phyloP scores from a whole-genome alignment of 1,140 invertebrate genomes.

The Drosophila mayri region DNA sequence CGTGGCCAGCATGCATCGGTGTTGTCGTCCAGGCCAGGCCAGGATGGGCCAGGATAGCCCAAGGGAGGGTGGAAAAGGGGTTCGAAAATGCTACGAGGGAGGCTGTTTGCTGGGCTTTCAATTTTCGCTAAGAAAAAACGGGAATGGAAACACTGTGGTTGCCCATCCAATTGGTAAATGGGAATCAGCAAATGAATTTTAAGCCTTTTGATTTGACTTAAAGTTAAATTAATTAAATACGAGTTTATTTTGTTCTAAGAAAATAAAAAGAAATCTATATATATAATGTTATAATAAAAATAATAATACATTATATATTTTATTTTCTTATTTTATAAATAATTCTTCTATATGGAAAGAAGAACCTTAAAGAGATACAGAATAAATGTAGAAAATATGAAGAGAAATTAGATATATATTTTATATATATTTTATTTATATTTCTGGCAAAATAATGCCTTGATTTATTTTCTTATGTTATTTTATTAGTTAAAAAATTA shows the following conservation, averaged over 20 bases:
- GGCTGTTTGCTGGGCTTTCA: constrained; percentile 8
- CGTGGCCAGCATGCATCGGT: constrained; percentile 44
- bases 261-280: background rate
- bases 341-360: too few relatives aligned
- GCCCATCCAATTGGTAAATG: background rate
- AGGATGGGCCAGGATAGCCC: background rate
- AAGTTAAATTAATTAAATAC: background rate
- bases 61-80: too few relatives aligned
- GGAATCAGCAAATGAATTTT: constrained; percentile 3
- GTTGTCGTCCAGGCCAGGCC: constrained; percentile 14
- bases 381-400: too few relatives aligned
- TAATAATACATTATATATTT: too few relatives aligned
- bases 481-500: background rate
- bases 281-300: background rate
- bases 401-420: too few relatives aligned
- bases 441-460: too few relatives aligned
- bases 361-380: too few relatives aligned
- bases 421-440: too few relatives aligned
- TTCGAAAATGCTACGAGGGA: background rate
- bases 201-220: constrained; percentile 1
- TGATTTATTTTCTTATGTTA: background rate
- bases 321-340: too few relatives aligned
- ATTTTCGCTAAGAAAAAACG: constrained; percentile 9
- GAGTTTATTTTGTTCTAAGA: background rate
- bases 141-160: constrained; percentile 16